phyloP scores from a whole-genome alignment of 1,140 invertebrate species.

The Saccostrea glomerata region DNA sequence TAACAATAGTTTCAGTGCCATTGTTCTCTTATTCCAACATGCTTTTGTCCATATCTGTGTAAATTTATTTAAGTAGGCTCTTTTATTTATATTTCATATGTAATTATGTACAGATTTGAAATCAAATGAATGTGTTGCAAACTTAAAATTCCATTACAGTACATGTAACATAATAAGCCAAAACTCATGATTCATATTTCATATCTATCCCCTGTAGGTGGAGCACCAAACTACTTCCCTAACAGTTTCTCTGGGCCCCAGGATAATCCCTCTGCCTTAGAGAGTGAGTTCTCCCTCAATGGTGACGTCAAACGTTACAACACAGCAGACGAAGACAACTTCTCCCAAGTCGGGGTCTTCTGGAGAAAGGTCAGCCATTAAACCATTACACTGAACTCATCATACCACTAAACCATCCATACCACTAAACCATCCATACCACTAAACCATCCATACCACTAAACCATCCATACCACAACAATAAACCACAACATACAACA shows the following conservation, averaged over 20 bases:
- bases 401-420: no score
- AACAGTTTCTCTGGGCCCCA: slow-evolving; percentile 94
- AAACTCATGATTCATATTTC: background rate
- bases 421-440: no score
- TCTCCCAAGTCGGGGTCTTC: slow-evolving; percentile 89
- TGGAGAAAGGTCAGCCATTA: slow-evolving; percentile 83
- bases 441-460: no score
- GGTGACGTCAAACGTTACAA: slow-evolving; percentile 87
- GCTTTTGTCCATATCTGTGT: background rate
- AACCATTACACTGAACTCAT: no score
- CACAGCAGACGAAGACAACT: slow-evolving; percentile 92
- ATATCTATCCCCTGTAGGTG: slow-evolving; percentile 82
- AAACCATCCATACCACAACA: no score
- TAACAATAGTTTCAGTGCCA: no score
- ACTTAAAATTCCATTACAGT: background rate
- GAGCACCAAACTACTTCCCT: slow-evolving; percentile 96
- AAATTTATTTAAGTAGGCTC: background rate
- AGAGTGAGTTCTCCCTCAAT: slow-evolving; percentile 72
- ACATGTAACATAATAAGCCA: background rate
- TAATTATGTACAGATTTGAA: background rate
- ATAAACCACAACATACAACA: no score
- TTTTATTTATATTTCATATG: background rate
- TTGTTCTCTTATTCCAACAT: no score
- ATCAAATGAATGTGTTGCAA: background rate
- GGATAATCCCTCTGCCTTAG: slow-evolving; percentile 72